phyloP scores from a whole-genome alignment of 1,140 invertebrate species.

The Lordiphosa mommai region DNA sequence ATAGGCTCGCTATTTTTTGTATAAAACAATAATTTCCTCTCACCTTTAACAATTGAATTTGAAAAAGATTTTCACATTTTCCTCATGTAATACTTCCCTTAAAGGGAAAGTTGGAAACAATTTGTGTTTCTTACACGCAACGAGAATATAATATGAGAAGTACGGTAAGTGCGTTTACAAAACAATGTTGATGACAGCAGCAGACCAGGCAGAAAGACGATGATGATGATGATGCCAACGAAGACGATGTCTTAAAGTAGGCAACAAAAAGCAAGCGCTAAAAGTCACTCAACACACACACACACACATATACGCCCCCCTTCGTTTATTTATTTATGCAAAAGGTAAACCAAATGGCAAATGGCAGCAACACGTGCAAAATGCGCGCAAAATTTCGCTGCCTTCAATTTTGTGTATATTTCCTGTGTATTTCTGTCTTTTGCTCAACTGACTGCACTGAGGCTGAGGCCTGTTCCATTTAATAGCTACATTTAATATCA shows the following conservation, averaged over 20 bases:
- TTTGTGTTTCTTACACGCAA: slow-evolving; percentile 47
- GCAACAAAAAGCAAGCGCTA: slow-evolving; percentile 48
- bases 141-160: slow-evolving; percentile 62
- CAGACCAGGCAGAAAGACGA: neutral
- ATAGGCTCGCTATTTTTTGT: too few species aligned
- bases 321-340: slow-evolving; percentile 63
- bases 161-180: slow-evolving; percentile 51
- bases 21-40: too few species aligned
- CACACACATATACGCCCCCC: slow-evolving; percentile 4
- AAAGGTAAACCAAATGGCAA: slow-evolving; percentile 36
- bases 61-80: too few species aligned
- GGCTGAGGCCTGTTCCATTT: slow-evolving; percentile 7
- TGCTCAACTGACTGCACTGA: slow-evolving; percentile 21
- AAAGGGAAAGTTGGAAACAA: slow-evolving; percentile 41
- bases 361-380: slow-evolving; percentile 49
- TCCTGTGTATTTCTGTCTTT: neutral
- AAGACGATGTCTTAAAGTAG: slow-evolving; percentile 39
- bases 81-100: slow-evolving; percentile 7
- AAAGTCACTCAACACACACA: slow-evolving; percentile 44
- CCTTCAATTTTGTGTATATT: slow-evolving; percentile 19
- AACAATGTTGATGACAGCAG: slow-evolving; percentile 24
- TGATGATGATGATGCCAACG: neutral
- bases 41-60: too few species aligned
- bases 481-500: slow-evolving; percentile 50
- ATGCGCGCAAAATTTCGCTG: slow-evolving; percentile 45